Percentiles rank a stretch among this genome's conserved stretches.
These are phyloP conservation scores for Lepus americanus DNA, from an alignment of 2,113 vertebrate species.

Conservation along the genomic window DNA sequence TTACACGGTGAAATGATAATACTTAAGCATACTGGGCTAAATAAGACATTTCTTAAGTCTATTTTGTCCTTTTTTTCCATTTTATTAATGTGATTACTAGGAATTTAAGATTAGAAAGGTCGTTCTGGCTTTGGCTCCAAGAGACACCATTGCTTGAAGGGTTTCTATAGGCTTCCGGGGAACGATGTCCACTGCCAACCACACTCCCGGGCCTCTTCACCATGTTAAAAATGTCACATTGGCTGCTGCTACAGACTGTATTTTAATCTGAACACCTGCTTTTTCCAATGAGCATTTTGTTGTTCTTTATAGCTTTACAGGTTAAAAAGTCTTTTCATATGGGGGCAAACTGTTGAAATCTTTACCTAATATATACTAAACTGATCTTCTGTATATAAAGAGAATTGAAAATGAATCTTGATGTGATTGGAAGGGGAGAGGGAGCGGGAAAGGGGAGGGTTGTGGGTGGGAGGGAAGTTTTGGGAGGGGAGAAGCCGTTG, in stretches of 20 bases:
- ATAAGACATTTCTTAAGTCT: background rate
- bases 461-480: too few species aligned
- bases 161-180: background rate
- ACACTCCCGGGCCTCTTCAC: background rate
- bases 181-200: background rate
- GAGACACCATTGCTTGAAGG: background rate
- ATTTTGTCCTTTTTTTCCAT: background rate
- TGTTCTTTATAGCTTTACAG: background rate
- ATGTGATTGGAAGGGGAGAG: too few species aligned
- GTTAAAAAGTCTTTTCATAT: background rate
- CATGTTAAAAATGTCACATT: background rate
- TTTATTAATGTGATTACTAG: background rate
- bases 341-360: too few species aligned
- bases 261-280: background rate
- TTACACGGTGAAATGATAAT: background rate
- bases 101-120: background rate
- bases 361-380: too few species aligned
- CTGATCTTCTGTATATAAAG: too few species aligned
- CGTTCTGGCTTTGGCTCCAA: background rate
- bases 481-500: too few species aligned
- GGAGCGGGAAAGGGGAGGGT: too few species aligned
- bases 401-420: too few species aligned
- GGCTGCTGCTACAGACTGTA: background rate
- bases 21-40: background rate
- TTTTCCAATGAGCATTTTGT: background rate